Conservation (phyloP, 2,797 vertebrate genomes). For the Thunnus albacares region DNA sequence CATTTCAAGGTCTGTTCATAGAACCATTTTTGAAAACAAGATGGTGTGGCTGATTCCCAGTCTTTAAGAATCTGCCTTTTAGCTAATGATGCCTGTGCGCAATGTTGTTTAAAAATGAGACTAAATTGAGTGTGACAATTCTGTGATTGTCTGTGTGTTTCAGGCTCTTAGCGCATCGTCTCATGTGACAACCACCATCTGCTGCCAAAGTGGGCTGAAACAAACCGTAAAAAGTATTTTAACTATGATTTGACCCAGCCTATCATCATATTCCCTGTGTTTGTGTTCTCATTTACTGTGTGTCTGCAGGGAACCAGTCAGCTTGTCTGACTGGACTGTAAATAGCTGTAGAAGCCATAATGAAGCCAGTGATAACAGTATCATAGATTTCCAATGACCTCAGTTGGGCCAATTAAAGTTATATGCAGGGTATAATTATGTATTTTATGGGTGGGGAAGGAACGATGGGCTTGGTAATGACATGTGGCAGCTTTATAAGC, state of each 20-base stretch:
- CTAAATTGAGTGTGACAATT: background rate
- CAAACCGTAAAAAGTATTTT: constrained; percentile 8
- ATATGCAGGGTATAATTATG: constrained; percentile 62
- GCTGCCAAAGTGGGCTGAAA: constrained; percentile 15
- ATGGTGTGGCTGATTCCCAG: background rate
- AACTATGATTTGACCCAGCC: constrained; percentile 23
- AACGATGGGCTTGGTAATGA: constrained; percentile 60
- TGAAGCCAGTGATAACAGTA: constrained; percentile 49
- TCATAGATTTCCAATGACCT: constrained; percentile 75
- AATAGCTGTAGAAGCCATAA: constrained; percentile 55
- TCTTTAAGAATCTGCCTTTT: background rate
- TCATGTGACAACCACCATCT: background rate
- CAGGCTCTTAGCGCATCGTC: background rate
- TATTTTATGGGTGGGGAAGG: constrained; percentile 64
- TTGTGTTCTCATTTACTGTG: constrained; percentile 44
- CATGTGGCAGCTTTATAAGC: constrained; percentile 69
- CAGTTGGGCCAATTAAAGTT: constrained; percentile 69
- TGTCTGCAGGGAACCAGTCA: constrained; percentile 50
- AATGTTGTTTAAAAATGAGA: background rate
- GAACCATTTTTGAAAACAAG: background rate
- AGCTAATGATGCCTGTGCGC: background rate
- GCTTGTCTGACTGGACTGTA: constrained; percentile 51
- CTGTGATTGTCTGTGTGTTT: constrained; percentile 1
- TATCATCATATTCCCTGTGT: constrained; percentile 10
- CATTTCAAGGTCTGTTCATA: background rate